A percentile compares a stretch with the other conserved stretches of the same genome.
These are phyloP conservation scores for Dromococcyx pavoninus DNA, from an alignment of 2,797 vertebrate genomes.

Conservation along the genomic window DNA sequence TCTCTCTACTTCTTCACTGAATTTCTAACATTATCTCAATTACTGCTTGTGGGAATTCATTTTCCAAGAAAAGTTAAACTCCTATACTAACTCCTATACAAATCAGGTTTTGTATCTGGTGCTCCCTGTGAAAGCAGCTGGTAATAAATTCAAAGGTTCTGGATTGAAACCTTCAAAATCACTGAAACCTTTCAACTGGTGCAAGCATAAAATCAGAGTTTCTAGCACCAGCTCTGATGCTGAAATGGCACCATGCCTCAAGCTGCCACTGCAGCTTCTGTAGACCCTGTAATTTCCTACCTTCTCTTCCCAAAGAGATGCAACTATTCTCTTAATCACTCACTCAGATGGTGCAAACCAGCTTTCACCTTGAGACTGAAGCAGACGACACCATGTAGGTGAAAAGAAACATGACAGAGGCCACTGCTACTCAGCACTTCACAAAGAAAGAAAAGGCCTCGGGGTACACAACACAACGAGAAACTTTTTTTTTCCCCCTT, in stretches of 20 bases:
- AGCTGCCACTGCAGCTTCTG: not conserved
- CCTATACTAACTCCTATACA: not conserved
- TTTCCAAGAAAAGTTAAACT: not conserved
- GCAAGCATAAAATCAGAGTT: not conserved
- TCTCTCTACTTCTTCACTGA: not conserved
- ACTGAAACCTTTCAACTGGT: not conserved
- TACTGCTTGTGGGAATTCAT: not conserved
- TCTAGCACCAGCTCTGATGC: not conserved
- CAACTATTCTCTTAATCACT: constrained; percentile 26
- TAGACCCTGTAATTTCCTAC: not conserved
- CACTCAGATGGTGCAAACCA: not conserved
- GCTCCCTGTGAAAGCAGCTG: not conserved
- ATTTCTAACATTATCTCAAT: not conserved
- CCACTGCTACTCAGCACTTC: constrained; percentile 68
- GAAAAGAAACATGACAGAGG: constrained; percentile 74
- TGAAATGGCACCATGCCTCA: not conserved
- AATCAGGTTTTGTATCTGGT: not conserved
- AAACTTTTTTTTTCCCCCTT: constrained; percentile 69
- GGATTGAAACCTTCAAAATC: not conserved
- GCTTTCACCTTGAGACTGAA: constrained; percentile 73
- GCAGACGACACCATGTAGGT: constrained; percentile 76
- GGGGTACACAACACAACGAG: constrained; percentile 72
- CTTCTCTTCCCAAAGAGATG: constrained; percentile 13
- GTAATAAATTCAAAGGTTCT: not conserved
- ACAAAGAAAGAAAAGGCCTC: constrained; percentile 66